Percentiles rank a stretch among this genome's conserved stretches.
Conservation (phyloP, 2,113 vertebrate species). For the Enhydra lutris region DNA sequence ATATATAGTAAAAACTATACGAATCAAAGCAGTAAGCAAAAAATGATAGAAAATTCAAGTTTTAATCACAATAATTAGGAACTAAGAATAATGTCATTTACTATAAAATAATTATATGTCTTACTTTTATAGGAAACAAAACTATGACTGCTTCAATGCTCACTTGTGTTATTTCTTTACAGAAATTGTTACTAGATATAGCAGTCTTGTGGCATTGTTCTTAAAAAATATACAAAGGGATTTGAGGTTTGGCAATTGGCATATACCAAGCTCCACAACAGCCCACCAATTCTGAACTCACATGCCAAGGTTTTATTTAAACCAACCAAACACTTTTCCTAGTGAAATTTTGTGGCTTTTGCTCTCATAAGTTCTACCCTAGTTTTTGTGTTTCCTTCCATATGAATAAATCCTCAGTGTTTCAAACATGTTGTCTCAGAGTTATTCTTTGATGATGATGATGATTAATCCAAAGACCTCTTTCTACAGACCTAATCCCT, state of each 20-base stretch:
- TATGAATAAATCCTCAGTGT: background rate
- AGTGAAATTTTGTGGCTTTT: background rate
- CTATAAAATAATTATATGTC: background rate
- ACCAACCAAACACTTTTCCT: background rate
- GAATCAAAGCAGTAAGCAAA: background rate
- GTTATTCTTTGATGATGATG: background rate
- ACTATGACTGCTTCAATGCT: background rate
- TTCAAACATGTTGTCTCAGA: background rate
- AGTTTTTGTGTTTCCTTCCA: background rate
- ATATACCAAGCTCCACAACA: background rate
- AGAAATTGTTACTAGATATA: background rate
- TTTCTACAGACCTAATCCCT: background rate
- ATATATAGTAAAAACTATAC: background rate
- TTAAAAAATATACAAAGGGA: background rate
- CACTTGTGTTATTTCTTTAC: background rate
- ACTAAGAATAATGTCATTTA: background rate
- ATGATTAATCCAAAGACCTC: background rate
- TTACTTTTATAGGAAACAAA: background rate
- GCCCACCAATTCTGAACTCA: background rate
- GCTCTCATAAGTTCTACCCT: background rate
- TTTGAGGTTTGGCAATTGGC: background rate
- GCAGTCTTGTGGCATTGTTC: background rate
- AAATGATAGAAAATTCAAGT: conserved; percentile 6
- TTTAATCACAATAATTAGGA: background rate
- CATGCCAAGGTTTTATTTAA: background rate